Conservation (phyloP, 2,888 invertebrate species). For the Mimas tiliae region DNA sequence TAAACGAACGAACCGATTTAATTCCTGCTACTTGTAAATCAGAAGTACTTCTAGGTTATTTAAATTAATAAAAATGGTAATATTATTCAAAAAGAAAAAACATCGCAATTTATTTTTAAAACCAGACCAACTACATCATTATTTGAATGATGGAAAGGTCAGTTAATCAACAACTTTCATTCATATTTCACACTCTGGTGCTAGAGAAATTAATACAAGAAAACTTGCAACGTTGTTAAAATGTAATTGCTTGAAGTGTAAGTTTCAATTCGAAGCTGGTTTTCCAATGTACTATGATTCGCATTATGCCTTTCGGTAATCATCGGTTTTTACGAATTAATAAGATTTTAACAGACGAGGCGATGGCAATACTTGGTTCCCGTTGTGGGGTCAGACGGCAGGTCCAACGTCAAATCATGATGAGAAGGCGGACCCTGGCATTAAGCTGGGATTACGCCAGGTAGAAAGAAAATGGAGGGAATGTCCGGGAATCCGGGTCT, state of each 20-base stretch:
- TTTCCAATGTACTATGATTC: neutral
- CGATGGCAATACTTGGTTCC: too few species aligned
- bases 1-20: too few species aligned
- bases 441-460: too few species aligned
- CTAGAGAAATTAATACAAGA: slow-evolving; percentile 24
- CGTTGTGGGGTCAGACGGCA: too few species aligned
- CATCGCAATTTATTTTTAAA: neutral
- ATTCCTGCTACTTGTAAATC: neutral
- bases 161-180: slow-evolving; percentile 5
- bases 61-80: neutral
- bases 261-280: neutral
- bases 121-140: neutral
- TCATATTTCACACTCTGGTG: slow-evolving; percentile 16
- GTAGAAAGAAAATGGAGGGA: too few species aligned
- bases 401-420: too few species aligned
- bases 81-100: neutral
- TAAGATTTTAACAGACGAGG: too few species aligned
- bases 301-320: too few species aligned
- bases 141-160: neutral
- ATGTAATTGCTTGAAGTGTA: slow-evolving; percentile 1
- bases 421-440: too few species aligned
- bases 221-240: slow-evolving; percentile 26
- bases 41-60: neutral
- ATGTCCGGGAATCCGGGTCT: too few species aligned
- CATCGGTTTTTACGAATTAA: too few species aligned